Evolutionary conservation across 2,113 vertebrate species (phyloP).

Genomic region (Dromas ardeola): DNA sequence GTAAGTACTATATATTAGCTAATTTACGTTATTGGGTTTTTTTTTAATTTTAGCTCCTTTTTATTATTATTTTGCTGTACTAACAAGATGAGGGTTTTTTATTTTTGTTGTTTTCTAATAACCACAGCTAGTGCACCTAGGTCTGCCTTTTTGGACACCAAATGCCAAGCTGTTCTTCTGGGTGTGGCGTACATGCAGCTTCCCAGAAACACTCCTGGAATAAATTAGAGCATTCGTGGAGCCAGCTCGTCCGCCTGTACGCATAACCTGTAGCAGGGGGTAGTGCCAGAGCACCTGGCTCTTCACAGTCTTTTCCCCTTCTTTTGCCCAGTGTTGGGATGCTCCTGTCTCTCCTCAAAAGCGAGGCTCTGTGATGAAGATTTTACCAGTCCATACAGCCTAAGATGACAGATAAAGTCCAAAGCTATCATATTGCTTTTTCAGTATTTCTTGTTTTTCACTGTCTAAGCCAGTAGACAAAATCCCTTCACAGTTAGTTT

Average conservation of each 20-base stretch:
- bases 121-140: no score
- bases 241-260: background rate
- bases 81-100: background rate
- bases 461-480: background rate
- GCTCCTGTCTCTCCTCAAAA: rapidly evolving
- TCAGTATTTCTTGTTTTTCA: background rate
- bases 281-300: background rate
- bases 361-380: background rate
- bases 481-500: background rate
- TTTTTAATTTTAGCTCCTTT: background rate
- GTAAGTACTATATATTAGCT: background rate
- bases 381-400: background rate
- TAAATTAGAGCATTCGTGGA: background rate
- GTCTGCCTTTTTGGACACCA: background rate
- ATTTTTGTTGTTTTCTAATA: background rate
- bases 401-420: background rate
- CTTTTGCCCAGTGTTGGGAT: background rate
- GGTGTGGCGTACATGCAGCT: background rate
- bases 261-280: background rate
- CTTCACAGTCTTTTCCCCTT: background rate
- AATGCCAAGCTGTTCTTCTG: background rate
- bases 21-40: background rate
- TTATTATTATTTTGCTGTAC: background rate
- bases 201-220: background rate
- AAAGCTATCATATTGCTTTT: background rate